Base-by-base conservation (phyloP, 2,888 invertebrate genomes). In the Eupeodes luniger region DNA sequence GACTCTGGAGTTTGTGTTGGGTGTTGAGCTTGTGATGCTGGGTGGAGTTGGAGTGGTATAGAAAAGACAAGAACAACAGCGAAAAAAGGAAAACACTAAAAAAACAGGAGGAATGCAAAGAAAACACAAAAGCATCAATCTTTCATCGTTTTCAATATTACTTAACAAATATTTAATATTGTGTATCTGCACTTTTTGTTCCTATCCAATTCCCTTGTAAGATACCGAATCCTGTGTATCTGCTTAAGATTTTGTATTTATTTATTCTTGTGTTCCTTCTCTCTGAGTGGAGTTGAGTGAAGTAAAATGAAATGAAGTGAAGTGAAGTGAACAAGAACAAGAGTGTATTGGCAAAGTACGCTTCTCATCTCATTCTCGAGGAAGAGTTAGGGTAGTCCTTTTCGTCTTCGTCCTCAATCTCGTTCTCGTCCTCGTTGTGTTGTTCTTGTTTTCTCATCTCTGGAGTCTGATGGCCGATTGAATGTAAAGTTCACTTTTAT, bases 91-190 rank as follows among this genome's bases (percentile, higher is more conserved):
- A 34, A 11, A 36, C 3, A 55, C 12, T 14, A 36, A 34, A 67
- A 34, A 51, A 67, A 51, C 49, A 55, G n/a, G 12, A 44, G 51
- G 61, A 83, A 75, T 79, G 80, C 74, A 88, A 88, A 84, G 72
- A 80, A 87, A 79, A 83, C 64, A 87, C 64, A 84, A 77, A 76
- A 81, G 69, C 87, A 88, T 88, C 87, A 88, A 84, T 88, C 87
- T 88, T 84, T 88, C 84, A 88, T 80, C 84, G 87, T 88, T 84
- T 88, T 88, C 87, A 88, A 88, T 88, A 88, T 88, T 88, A 84
- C 87, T 88, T 80, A 88, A 84, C 87, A 88, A 88, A 88, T 88
- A 88, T 88, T 88, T 88, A 84, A 84, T 88, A 88, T 88, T 88
- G 81, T 88, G 87, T 88, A 83, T 87, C 86, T 87, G 83, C 79